Evolutionary conservation across 2,797 vertebrate species (phyloP), one percentile per base, ranked within the genome.

Genomic region (Urocyon cinereoargenteus): DNA sequence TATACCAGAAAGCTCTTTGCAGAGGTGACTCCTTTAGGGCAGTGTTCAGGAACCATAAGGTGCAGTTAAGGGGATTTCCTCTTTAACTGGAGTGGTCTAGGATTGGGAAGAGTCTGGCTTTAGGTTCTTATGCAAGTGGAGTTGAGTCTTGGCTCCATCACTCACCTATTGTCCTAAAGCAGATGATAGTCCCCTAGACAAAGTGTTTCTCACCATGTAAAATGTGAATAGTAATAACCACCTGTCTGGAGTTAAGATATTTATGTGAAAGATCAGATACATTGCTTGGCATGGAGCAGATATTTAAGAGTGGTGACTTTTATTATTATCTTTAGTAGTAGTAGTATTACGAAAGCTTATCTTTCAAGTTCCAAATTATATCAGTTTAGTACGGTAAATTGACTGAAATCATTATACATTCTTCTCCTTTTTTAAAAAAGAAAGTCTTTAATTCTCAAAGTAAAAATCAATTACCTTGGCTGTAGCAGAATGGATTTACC

Each of bases 361-460:
- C 22, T 21, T 95, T 90, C 51, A 91, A 85, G 36, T 82, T 64
- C 59, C 82, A 97, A 88, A 92, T 95, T 62, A 78, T 59, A 85
- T 95, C 57, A 95, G 40, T 22, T 90, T 96, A 82, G 81, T 90
- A 86, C 1, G 34, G 70, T 81, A 87, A 77, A 93, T 90, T 93
- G 90, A 95, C 62, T 45, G 40, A 84, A 94, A 78, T 92, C 49
- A 87, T 92, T 85, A 59, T n/a, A 90, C 4, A 57, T 8, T 70
- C 68, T 22, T 86, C 78, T 57, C 40, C 31, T 93, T 92, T 97
- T 61, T 91, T 57, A 85, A 93, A 90, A 91, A 86, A 40, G 68
- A 40, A 75, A 93, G 87, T 84, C 77, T 95, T 96, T 97, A 92
- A 83, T 93, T 96, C 84, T 96, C 84, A 93, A 96, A 96, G 40